A percentile compares a stretch with the other conserved stretches of the same genome.
Conservation (phyloP, 2,888 invertebrate species). For the Dioctria linearis region DNA sequence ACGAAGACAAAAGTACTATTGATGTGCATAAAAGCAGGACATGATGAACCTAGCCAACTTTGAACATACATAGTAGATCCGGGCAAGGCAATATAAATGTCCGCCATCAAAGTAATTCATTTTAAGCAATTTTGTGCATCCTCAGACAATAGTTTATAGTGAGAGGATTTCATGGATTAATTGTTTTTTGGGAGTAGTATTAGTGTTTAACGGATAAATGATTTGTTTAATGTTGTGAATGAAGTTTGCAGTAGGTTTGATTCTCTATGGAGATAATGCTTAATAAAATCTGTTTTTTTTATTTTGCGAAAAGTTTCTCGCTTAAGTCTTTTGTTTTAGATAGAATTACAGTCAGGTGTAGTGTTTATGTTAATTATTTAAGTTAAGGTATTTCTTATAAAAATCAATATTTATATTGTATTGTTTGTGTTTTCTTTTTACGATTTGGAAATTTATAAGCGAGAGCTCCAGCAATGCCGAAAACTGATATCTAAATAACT, state of each 20-base stretch:
- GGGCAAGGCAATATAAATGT: slow-evolving; percentile 61
- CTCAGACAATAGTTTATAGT: slow-evolving; percentile 27
- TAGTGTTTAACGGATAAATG: not conserved
- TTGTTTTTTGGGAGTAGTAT: slow-evolving; percentile 32
- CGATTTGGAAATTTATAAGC: no score
- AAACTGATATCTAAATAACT: no score
- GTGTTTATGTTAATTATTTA: no score
- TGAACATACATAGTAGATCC: not conserved
- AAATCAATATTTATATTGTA: no score
- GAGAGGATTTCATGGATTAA: slow-evolving; percentile 32
- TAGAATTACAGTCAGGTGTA: no score
- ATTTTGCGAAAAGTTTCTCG: not conserved
- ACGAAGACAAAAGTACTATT: not conserved
- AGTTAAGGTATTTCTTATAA: no score
- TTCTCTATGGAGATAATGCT: not conserved
- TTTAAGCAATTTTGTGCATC: slow-evolving; percentile 52
- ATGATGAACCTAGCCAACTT: not conserved
- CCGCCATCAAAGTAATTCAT: slow-evolving; percentile 61
- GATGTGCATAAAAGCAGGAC: not conserved
- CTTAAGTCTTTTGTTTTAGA: slow-evolving; percentile 1
- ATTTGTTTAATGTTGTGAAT: not conserved
- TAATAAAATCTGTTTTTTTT: not conserved
- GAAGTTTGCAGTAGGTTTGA: slow-evolving; percentile 11
- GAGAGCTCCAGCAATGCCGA: no score
- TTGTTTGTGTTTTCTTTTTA: no score